A percentile compares a stretch with the other conserved stretches of the same genome.
These are phyloP conservation scores for Thalassoma bifasciatum DNA, from an alignment of 2,113 vertebrate species.

Conservation along the genomic window DNA sequence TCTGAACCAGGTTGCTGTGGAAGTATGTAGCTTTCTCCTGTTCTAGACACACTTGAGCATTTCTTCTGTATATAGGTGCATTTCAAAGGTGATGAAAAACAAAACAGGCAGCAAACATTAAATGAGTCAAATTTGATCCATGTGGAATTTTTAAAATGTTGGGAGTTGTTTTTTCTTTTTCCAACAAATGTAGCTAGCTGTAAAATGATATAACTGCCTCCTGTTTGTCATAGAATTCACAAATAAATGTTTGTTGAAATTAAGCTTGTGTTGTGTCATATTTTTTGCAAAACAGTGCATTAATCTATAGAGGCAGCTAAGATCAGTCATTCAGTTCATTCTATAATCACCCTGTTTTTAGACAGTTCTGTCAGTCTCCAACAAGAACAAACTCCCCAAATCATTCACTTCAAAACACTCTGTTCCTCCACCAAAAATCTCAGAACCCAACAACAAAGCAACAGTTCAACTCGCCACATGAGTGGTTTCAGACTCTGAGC, in stretches of 20 bases:
- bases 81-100: slow-evolving; percentile 56
- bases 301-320: no score
- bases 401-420: no score
- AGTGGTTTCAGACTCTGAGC: no score
- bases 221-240: slow-evolving; percentile 82
- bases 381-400: no score
- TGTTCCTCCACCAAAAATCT: no score
- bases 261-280: slow-evolving; percentile 6
- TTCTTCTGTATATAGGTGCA: slow-evolving; percentile 74
- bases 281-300: not conserved
- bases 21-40: slow-evolving; percentile 78
- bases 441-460: no score
- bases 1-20: slow-evolving; percentile 62
- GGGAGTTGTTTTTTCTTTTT: slow-evolving; percentile 37
- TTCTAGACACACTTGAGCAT: slow-evolving; percentile 60
- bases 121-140: slow-evolving; percentile 36
- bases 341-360: no score
- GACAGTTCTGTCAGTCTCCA: no score
- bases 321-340: no score
- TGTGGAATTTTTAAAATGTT: slow-evolving; percentile 58
- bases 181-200: slow-evolving; percentile 64
- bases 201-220: slow-evolving; percentile 74
- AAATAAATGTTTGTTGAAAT: slow-evolving; percentile 83
- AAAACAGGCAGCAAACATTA: slow-evolving; percentile 28
- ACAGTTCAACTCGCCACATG: no score